phyloP scores from a whole-genome alignment of 2,797 vertebrate species.

The Ciconia nigra region DNA sequence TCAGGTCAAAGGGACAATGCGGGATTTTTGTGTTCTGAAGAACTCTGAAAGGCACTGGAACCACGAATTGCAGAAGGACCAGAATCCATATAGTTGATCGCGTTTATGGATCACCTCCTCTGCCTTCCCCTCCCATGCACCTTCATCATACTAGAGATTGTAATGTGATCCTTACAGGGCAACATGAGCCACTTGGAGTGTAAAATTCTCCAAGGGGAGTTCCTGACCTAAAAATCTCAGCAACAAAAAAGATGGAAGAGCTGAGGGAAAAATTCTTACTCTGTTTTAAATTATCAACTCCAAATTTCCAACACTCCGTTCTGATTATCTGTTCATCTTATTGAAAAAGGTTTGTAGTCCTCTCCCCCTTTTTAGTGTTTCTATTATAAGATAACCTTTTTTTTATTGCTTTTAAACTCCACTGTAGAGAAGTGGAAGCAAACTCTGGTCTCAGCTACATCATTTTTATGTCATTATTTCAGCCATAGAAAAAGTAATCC shows the following conservation, averaged over 20 bases:
- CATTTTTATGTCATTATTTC: background rate
- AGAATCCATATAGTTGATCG: background rate
- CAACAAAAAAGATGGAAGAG: background rate
- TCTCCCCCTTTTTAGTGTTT: background rate
- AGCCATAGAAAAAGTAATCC: background rate
- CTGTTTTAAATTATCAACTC: conserved; percentile 2
- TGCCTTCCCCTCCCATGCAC: background rate
- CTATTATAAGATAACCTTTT: background rate
- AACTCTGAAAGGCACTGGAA: background rate
- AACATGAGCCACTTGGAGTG: background rate
- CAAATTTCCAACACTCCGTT: background rate
- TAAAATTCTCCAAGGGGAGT: conserved; percentile 8
- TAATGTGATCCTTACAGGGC: background rate
- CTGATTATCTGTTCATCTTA: background rate
- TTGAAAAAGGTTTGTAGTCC: background rate
- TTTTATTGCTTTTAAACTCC: background rate
- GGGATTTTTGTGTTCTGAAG: background rate
- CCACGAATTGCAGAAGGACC: background rate
- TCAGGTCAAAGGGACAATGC: background rate
- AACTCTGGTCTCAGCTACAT: background rate
- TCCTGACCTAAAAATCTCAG: background rate
- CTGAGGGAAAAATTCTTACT: background rate
- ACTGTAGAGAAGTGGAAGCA: background rate
- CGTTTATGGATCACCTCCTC: background rate
- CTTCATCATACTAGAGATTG: background rate